A percentile compares a stretch with the other conserved stretches of the same genome.
These are phyloP conservation scores for Perdita meconis DNA, from an alignment of 2,888 invertebrate species.

Conservation along the genomic window DNA sequence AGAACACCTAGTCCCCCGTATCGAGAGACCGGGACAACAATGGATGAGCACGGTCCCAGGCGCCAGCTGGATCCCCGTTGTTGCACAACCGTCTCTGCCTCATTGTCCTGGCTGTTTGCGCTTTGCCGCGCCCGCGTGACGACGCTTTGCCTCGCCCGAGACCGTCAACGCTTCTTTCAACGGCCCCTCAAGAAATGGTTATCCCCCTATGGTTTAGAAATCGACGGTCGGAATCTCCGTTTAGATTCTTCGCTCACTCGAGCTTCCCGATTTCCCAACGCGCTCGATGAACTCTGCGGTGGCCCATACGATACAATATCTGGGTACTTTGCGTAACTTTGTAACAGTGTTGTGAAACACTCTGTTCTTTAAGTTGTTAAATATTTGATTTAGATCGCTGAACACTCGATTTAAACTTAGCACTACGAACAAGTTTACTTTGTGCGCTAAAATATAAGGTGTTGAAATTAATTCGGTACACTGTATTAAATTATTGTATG, in stretches of 20 bases:
- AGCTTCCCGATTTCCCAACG: not conserved
- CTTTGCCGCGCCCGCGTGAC: constrained; percentile 55
- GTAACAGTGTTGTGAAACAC: no score
- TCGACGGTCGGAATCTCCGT: constrained; percentile 29
- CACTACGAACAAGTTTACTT: no score
- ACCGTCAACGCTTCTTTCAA: constrained; percentile 39
- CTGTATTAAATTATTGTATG: no score
- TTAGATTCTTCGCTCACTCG: not conserved
- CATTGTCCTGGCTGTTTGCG: constrained; percentile 68
- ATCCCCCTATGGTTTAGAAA: constrained; percentile 50
- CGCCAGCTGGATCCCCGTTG: constrained; percentile 65
- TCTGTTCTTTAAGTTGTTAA: no score
- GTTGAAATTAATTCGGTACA: no score
- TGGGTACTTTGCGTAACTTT: no score
- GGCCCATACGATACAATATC: no score
- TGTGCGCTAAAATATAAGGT: no score
- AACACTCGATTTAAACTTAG: no score
- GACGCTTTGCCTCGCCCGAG: constrained; percentile 30
- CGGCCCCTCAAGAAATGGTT: constrained; percentile 42
- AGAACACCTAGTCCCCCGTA: constrained; percentile 68
- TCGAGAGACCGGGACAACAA: constrained; percentile 71
- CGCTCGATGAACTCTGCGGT: no score
- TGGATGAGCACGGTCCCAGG: constrained; percentile 60
- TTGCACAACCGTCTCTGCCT: constrained; percentile 61
- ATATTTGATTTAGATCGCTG: no score